Base-by-base conservation (phyloP, 1,140 invertebrate species). In the Tyrophagus putrescentiae region DNA sequence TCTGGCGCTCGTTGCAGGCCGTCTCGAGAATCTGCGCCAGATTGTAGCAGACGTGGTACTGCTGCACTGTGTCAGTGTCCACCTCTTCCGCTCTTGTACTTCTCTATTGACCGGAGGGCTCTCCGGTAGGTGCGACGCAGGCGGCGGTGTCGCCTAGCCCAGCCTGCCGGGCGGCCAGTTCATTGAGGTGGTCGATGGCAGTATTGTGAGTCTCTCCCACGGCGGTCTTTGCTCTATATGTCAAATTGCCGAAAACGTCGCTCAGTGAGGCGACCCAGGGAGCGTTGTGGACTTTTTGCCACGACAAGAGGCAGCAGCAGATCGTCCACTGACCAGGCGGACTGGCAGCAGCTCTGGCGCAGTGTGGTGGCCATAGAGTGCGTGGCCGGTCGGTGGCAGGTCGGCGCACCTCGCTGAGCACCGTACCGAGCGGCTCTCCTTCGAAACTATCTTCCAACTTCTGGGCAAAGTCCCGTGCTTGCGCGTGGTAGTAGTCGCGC, bases 11-110 rank as follows among this genome's bases (percentile, higher is more conserved):
- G n/a, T n/a, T n/a, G n/a, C 54, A 39, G n/a, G 18, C 48, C 23
- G 28, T 11, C 9, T 48, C 28, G 27, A 65, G 9, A 36, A 61
- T 67, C 68, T 82, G 76, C 7, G 75, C 67, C 27, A 85, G 70
- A 70, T 87, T 87, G 64, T 82, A 74, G 52, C 83, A 68, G 0
- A 82, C 76, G 71, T 87, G 84, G 28, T 85, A 77, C 64, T 78
- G 74, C 64, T 80, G 79, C 9, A 80, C 68, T 11, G 75, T 72
- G 67, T 82, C 79, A 11, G 78, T 77, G 62, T 76, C 71, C 27
- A 81, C 66, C 21, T 42, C 16, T 25, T 59, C 57, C 57, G 76
- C 74, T n/a, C n/a, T n/a, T n/a, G 66, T 80, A 75, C 65, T 80
- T 74, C 27, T 77, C 72, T 4, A 75, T 72, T 21, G 78, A 74